phyloP scores from a whole-genome alignment of 2,113 vertebrate genomes.

The Hippocampus comes region DNA sequence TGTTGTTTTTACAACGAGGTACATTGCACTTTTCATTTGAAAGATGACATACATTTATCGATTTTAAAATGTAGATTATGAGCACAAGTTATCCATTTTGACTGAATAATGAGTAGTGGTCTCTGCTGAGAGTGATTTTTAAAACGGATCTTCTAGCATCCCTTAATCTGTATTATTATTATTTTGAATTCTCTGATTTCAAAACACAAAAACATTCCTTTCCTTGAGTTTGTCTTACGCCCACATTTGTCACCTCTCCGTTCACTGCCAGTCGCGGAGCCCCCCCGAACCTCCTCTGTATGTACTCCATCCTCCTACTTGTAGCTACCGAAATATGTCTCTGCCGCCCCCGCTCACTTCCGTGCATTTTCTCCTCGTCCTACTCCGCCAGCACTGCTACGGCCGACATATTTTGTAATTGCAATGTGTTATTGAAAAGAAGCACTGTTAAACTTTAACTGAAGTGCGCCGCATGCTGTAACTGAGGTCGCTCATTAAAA shows the following conservation, averaged over 20 bases:
- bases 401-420: not conserved
- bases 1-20: too few relatives aligned
- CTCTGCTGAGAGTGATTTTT: too few relatives aligned
- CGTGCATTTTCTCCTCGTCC: slow-evolving; percentile 15
- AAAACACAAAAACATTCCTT: slow-evolving; percentile 6
- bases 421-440: not conserved
- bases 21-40: too few relatives aligned
- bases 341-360: slow-evolving; percentile 41
- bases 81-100: too few relatives aligned
- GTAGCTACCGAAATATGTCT: slow-evolving; percentile 51
- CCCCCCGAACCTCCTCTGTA: slow-evolving; percentile 35
- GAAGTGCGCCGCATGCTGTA: not conserved
- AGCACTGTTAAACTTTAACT: not conserved
- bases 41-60: too few relatives aligned
- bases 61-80: too few relatives aligned
- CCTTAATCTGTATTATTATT: slow-evolving; percentile 1
- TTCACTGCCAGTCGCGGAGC: slow-evolving; percentile 32
- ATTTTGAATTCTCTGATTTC: not conserved
- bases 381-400: slow-evolving; percentile 2
- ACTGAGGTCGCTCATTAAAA: not conserved
- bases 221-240: slow-evolving; percentile 33
- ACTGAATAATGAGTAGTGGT: too few relatives aligned
- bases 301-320: slow-evolving; percentile 57
- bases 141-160: not conserved
- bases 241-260: slow-evolving; percentile 51